These are phyloP conservation scores for Epistrophe grossulariae DNA, from an alignment of 2,888 invertebrate genomes.

Conservation along the genomic window DNA sequence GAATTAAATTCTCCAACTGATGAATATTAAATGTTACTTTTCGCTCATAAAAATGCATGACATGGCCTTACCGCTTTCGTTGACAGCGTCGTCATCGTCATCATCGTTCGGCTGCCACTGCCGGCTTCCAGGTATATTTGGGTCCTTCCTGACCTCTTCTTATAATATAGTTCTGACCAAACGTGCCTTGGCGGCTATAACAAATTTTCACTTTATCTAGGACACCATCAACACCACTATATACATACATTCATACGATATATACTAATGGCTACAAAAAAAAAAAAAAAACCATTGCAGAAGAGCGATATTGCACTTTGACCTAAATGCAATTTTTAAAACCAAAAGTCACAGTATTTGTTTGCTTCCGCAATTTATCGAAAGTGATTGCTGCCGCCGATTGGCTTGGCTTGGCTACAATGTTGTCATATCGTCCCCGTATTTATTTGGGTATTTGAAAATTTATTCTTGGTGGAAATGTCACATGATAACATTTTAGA, in stretches of 20 bases:
- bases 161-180: conserved; percentile 1
- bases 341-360: conserved; percentile 28
- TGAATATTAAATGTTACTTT: conserved; percentile 45
- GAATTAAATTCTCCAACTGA: conserved; percentile 49
- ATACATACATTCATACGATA: too few species aligned
- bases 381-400: conserved; percentile 35
- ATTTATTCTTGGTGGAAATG: conserved; percentile 6
- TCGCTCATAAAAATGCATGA: conserved; percentile 23
- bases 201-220: conserved; percentile 33
- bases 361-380: conserved; percentile 59
- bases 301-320: conserved; percentile 25
- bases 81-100: background rate
- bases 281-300: background rate
- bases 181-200: conserved; percentile 27
- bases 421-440: conserved; percentile 21
- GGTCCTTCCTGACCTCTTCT: conserved; percentile 5
- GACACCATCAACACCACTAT: conserved; percentile 16
- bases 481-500: conserved; percentile 23
- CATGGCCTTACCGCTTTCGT: conserved; percentile 15
- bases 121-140: background rate
- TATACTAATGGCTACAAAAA: background rate
- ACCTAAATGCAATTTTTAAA: conserved; percentile 51
- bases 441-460: background rate
- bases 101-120: background rate
- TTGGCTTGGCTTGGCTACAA: conserved; percentile 11